Conservation (phyloP, 2,113 vertebrate genomes). For the Leucopsar rothschildi region DNA sequence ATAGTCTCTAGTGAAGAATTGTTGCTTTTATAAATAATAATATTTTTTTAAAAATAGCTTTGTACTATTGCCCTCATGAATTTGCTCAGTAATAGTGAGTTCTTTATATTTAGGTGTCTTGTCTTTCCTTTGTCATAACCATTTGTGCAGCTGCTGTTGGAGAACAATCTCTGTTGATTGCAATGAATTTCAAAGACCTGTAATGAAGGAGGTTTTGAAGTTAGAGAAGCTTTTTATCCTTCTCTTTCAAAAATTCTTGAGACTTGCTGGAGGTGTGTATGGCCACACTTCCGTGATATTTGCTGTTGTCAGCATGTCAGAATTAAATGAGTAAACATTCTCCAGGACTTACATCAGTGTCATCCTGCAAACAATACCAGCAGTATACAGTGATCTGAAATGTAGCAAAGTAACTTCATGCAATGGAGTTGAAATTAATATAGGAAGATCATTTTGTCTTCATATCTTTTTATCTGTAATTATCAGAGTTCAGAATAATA, state of each 20-base stretch:
- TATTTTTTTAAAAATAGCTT: not conserved
- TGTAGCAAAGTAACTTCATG: not conserved
- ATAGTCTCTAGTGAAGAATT: not conserved
- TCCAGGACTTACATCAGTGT: not conserved
- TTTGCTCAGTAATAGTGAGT: not conserved
- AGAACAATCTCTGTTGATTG: not conserved
- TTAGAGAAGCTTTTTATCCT: not conserved
- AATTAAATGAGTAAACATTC: conserved; percentile 10
- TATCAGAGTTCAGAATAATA: not conserved
- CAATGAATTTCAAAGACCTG: not conserved
- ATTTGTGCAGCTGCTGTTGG: not conserved
- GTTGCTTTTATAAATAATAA: not conserved
- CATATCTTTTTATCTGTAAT: not conserved
- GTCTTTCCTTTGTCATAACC: not conserved
- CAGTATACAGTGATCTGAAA: not conserved
- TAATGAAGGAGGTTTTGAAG: not conserved
- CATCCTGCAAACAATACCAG: not conserved
- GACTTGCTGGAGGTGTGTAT: not conserved
- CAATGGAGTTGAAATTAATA: not conserved
- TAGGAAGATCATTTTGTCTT: not conserved
- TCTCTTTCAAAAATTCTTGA: not conserved
- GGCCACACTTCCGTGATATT: not conserved
- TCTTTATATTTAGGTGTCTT: not conserved
- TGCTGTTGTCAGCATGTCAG: conserved; percentile 1
- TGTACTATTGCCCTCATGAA: not conserved